Evolutionary conservation across 2,113 vertebrate species (phyloP).

Genomic region (Paradoxurus hermaphroditus): DNA sequence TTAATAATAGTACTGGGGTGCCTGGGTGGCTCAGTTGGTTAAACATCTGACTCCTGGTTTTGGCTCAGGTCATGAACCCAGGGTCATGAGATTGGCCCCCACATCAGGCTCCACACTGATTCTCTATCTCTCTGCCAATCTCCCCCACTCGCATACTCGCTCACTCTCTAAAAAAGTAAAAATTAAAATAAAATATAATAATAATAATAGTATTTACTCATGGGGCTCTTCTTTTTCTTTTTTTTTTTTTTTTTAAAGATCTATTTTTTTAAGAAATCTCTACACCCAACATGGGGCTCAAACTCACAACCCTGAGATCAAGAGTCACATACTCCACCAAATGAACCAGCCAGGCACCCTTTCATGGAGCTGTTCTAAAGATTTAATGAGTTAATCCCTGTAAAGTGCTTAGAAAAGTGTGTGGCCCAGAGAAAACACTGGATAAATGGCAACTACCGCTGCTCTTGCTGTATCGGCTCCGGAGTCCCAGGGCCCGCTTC

Average conservation of each 20-base stretch:
- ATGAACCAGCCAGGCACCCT: background rate
- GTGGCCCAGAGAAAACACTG: background rate
- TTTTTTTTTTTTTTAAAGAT: background rate
- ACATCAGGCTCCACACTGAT: too few species aligned
- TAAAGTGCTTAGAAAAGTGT: background rate
- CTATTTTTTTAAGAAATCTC: background rate
- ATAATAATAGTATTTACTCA: background rate
- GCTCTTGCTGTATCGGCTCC: background rate
- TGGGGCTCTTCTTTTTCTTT: background rate
- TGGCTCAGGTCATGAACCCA: too few species aligned
- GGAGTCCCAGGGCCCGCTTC: background rate
- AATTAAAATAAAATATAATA: too few species aligned
- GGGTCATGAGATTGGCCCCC: too few species aligned
- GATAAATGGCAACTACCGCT: background rate
- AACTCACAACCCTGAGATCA: background rate
- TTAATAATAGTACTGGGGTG: background rate
- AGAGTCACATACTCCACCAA: background rate
- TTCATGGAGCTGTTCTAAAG: background rate
- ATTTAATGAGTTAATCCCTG: background rate
- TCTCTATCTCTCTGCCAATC: too few species aligned
- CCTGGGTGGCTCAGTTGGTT: too few species aligned
- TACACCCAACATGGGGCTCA: background rate
- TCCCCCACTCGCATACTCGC: too few species aligned
- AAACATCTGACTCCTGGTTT: too few species aligned
- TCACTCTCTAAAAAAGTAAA: too few species aligned